Evolutionary conservation across 1,140 invertebrate species (phyloP).

Genomic region (Euwallacea similis): DNA sequence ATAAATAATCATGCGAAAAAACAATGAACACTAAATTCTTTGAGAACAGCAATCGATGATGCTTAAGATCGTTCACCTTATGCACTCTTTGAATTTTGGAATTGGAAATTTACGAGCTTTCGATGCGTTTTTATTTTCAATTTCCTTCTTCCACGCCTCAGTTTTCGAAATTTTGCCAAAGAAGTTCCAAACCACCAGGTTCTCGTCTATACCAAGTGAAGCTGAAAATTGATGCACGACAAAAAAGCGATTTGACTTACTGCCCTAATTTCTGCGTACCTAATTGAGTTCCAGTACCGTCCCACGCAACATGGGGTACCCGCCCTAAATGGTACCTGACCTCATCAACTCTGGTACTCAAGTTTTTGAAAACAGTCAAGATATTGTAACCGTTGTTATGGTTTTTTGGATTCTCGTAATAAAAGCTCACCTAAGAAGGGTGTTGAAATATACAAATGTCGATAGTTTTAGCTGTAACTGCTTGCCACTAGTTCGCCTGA

Average conservation of each 20-base stretch:
- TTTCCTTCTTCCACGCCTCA: too few species aligned
- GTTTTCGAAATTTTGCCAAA: slow-evolving; percentile 1
- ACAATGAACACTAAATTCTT: too few species aligned
- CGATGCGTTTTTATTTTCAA: too few species aligned
- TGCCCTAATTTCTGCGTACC: slow-evolving; percentile 1
- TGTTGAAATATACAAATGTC: not conserved
- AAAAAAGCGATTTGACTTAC: not conserved
- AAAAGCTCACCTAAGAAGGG: slow-evolving; percentile 18
- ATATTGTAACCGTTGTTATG: slow-evolving; percentile 2
- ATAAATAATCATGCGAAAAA: too few species aligned
- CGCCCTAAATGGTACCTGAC: slow-evolving; percentile 11
- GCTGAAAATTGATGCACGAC: not conserved
- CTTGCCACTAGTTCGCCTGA: not conserved
- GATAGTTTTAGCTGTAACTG: not conserved
- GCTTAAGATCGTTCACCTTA: too few species aligned
- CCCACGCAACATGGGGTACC: slow-evolving; percentile 18
- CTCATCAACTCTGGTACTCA: slow-evolving; percentile 18
- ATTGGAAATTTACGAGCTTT: too few species aligned
- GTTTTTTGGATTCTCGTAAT: slow-evolving; percentile 9
- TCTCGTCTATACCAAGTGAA: slow-evolving; percentile 5
- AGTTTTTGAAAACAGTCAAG: slow-evolving; percentile 16
- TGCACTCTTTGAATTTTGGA: too few species aligned
- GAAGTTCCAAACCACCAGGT: slow-evolving; percentile 4
- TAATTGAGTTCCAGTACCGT: slow-evolving; percentile 21
- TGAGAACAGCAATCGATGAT: too few species aligned